Base-by-base conservation (phyloP, 2,888 invertebrate genomes). In the Melipona beecheii region DNA sequence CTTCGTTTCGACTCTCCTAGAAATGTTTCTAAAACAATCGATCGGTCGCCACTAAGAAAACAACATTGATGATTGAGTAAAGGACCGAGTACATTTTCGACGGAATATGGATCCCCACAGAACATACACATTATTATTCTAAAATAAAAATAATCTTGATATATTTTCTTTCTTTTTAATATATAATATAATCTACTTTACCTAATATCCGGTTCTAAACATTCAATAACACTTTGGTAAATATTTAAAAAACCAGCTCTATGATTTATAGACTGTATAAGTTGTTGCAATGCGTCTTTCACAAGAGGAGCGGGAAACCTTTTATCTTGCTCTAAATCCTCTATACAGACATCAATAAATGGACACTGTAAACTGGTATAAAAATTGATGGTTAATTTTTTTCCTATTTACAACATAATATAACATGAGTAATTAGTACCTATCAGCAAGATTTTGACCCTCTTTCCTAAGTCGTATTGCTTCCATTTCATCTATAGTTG, bases 91-190 rank as follows among this genome's bases (percentile, higher is more conserved):
- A 99, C 98, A 84, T 98, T 97, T 94, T 98, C 98, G 66, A 98
- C 97, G 0, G 98, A 97, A 93, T 97, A 99, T 1, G 98, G 98
- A 95, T 99, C 99, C 75, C 98, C 99, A 95, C 99, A 99, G 95
- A 99, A 98, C 97, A 99, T 97, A 94, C 98, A 99, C 96, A 99
- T 97, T 94, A 98, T 97, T 94, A 98, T 98, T 91, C 98, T 97
- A 90, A 64, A 71, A 73, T 65, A 13, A 64, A 52, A 21, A 60
- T 70, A 31, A 11, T 36, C 75, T 56, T 64, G 19, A 54, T 50
- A 52, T 66, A 21, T 66, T 2, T 27, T 13, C 27, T 56, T 6
- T 31, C 15, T 17, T 49, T 17, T 27, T 17, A 36, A 54, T 4
- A 54, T 17, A 15, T 52, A 56, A n/a, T 52, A n/a, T 3, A n/a